A percentile compares a stretch with the other conserved stretches of the same genome.
These are phyloP conservation scores for Neogale vison DNA, from an alignment of 2,113 vertebrate species.

Conservation along the genomic window DNA sequence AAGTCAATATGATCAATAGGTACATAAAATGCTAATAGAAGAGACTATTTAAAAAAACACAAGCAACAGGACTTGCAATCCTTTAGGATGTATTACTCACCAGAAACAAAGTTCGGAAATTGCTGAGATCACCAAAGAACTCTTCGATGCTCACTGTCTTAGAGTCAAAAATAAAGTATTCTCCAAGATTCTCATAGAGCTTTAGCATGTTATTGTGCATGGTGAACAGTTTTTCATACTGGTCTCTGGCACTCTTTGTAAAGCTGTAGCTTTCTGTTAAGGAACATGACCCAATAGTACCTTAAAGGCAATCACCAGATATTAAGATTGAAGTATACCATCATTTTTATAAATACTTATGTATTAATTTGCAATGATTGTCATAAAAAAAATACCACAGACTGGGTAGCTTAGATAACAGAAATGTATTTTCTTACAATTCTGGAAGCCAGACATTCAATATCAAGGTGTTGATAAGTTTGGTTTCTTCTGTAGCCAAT, in stretches of 20 bases:
- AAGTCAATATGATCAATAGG: constrained; percentile 37
- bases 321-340: constrained; percentile 5
- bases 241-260: constrained; percentile 92
- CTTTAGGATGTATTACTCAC: constrained; percentile 87
- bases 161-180: constrained; percentile 94
- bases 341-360: constrained; percentile 7
- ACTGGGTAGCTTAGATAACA: background rate
- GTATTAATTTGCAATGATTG: background rate
- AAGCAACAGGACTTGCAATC: background rate
- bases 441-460: background rate
- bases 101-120: constrained; percentile 94
- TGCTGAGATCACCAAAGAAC: constrained; percentile 95
- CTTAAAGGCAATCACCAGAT: constrained; percentile 41
- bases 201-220: constrained; percentile 99
- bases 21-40: background rate
- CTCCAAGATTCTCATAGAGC: constrained; percentile 94
- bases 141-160: constrained; percentile 93
- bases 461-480: background rate
- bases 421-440: constrained; percentile 16
- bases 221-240: constrained; percentile 94
- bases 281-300: constrained; percentile 75
- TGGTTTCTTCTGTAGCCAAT: background rate
- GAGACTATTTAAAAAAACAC: background rate
- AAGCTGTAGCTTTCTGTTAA: constrained; percentile 94
- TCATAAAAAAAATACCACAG: background rate